phyloP scores from a whole-genome alignment of 2,888 invertebrate genomes.

The Thecophora atra region DNA sequence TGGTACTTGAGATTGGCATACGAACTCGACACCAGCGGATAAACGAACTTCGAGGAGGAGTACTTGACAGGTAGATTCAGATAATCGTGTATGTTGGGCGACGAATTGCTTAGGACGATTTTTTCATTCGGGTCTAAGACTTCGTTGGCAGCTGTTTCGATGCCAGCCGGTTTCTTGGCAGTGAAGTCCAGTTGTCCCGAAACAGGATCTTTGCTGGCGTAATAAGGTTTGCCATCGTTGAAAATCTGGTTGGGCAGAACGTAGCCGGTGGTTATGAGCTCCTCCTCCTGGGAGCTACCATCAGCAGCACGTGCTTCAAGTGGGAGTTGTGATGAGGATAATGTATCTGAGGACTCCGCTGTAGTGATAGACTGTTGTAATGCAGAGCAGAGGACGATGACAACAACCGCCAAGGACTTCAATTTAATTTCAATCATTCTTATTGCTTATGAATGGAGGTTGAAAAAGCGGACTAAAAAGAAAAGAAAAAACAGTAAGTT shows the following conservation, averaged over 20 bases:
- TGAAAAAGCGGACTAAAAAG: not conserved
- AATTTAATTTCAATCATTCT: slow-evolving; percentile 7
- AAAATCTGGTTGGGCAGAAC: slow-evolving; percentile 70
- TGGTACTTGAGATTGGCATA: slow-evolving; percentile 79
- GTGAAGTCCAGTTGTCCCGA: slow-evolving; percentile 74
- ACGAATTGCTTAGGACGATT: slow-evolving; percentile 70
- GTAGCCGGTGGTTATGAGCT: slow-evolving; percentile 60
- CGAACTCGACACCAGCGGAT: slow-evolving; percentile 76
- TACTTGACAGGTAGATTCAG: slow-evolving; percentile 75
- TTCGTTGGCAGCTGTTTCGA: slow-evolving; percentile 62
- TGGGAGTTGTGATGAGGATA: slow-evolving; percentile 55
- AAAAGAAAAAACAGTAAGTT: not conserved
- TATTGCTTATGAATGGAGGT: not conserved
- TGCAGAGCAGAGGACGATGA: slow-evolving; percentile 23
- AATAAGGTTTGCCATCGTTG: slow-evolving; percentile 77
- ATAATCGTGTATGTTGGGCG: slow-evolving; percentile 75
- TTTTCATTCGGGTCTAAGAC: slow-evolving; percentile 68
- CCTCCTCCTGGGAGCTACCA: slow-evolving; percentile 55
- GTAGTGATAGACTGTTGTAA: slow-evolving; percentile 7
- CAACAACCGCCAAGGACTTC: slow-evolving; percentile 3
- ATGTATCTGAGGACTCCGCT: slow-evolving; percentile 36
- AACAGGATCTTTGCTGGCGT: slow-evolving; percentile 74
- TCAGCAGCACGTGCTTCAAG: slow-evolving; percentile 56
- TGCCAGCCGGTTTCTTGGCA: slow-evolving; percentile 67
- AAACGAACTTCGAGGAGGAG: slow-evolving; percentile 74